Evolutionary conservation across 2,797 vertebrate species (phyloP).

Genomic region (Amniataba percoides): DNA sequence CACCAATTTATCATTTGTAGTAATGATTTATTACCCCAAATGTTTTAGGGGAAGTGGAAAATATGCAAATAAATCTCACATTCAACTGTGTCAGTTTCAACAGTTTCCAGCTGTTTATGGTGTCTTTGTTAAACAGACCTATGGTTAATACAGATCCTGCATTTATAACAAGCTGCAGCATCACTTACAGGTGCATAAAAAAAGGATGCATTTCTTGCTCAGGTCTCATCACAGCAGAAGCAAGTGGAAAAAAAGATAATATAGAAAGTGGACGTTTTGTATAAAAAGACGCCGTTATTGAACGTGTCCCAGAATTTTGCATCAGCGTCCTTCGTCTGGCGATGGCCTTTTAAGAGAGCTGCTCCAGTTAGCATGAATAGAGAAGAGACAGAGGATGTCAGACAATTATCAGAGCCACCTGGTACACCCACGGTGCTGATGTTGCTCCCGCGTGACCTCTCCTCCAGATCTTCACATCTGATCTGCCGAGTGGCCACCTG

Average conservation of each 20-base stretch:
- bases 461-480: conserved; percentile 50
- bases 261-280: no score
- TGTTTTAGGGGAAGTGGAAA: no score
- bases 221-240: not conserved
- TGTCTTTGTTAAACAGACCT: no score
- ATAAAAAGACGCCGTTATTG: no score
- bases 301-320: not conserved
- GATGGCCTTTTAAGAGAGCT: not conserved
- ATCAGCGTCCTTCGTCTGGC: not conserved
- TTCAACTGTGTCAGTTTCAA: no score
- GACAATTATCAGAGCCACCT: conserved; percentile 31
- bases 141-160: no score
- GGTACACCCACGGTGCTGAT: conserved; percentile 39
- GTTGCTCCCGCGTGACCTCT: conserved; percentile 43
- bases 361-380: conserved; percentile 14
- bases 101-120: no score
- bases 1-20: not conserved
- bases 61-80: no score
- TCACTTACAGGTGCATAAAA: not conserved
- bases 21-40: no score
- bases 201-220: not conserved
- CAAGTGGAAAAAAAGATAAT: no score
- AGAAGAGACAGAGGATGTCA: conserved; percentile 25
- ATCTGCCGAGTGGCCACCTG: conserved; percentile 59
- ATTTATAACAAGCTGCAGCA: no score